Evolutionary conservation across 2,797 vertebrate species (phyloP).

Genomic region (Acomys russatus): DNA sequence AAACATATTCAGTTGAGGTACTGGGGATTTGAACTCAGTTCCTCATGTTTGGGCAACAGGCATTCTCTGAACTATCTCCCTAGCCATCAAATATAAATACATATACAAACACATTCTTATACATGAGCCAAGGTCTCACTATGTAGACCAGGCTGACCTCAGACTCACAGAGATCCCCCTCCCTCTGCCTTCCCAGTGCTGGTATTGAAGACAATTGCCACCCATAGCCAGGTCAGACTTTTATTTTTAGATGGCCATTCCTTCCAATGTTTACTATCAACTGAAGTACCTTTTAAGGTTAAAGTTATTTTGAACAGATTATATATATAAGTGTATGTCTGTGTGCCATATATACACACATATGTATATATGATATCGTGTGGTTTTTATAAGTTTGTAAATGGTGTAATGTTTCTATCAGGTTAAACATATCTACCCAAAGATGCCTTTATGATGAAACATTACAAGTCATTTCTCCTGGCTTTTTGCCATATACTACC

Average conservation of each 20-base stretch:
- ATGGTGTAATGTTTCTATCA: not conserved
- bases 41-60: not conserved
- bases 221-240: not conserved
- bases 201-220: not conserved
- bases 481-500: not conserved
- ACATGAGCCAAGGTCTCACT: not conserved
- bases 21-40: not conserved
- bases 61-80: not conserved
- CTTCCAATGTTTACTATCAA: not conserved
- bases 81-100: not conserved
- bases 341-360: not conserved
- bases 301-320: not conserved
- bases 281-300: not conserved
- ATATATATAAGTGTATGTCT: not conserved
- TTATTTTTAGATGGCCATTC: not conserved
- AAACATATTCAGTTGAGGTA: not conserved
- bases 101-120: not conserved
- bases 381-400: not conserved
- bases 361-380: not conserved
- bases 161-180: not conserved
- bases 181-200: not conserved
- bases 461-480: not conserved
- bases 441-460: not conserved
- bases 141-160: not conserved
- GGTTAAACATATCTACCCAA: not conserved